phyloP scores from a whole-genome alignment of 2,797 vertebrate species.

The Takifugu rubripes region DNA sequence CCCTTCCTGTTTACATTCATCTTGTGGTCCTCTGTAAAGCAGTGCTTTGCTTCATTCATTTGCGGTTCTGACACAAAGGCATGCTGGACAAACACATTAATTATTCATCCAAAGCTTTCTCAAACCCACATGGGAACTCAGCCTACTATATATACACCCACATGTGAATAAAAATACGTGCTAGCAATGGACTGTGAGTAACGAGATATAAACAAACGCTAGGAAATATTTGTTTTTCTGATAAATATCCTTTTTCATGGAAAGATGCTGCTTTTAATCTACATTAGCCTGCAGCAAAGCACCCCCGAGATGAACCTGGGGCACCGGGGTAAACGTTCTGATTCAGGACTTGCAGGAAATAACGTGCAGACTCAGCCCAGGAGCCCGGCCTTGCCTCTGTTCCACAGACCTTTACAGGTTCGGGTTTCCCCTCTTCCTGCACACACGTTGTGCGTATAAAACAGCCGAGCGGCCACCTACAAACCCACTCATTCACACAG shows the following conservation, averaged over 20 bases:
- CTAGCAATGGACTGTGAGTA: constrained; percentile 1
- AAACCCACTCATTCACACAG: constrained; percentile 13
- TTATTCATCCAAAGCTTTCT: constrained; percentile 40
- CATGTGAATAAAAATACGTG: constrained; percentile 15
- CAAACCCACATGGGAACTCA: constrained; percentile 10
- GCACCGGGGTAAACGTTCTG: neutral
- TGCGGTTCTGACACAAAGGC: constrained; percentile 16
- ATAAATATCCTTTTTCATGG: too few relatives aligned
- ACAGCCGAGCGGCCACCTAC: constrained; percentile 10
- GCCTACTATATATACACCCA: constrained; percentile 5
- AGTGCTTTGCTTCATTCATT: constrained; percentile 5
- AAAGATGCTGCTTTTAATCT: too few relatives aligned
- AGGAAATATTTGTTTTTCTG: neutral
- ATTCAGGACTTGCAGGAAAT: constrained; percentile 19
- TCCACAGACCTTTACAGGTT: constrained; percentile 15
- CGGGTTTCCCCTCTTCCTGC: constrained; percentile 14
- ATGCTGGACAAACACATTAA: constrained; percentile 19
- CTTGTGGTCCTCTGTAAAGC: constrained; percentile 2
- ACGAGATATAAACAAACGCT: neutral
- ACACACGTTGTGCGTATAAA: constrained; percentile 15
- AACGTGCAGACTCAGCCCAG: constrained; percentile 8
- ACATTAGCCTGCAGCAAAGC: neutral
- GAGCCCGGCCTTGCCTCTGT: constrained; percentile 10
- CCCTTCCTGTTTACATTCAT: neutral
- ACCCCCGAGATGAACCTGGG: too few relatives aligned